A percentile compares a stretch with the other conserved stretches of the same genome.
These are phyloP conservation scores for Blastobasis lacticolella DNA, from an alignment of 2,888 invertebrate genomes.

Conservation along the genomic window DNA sequence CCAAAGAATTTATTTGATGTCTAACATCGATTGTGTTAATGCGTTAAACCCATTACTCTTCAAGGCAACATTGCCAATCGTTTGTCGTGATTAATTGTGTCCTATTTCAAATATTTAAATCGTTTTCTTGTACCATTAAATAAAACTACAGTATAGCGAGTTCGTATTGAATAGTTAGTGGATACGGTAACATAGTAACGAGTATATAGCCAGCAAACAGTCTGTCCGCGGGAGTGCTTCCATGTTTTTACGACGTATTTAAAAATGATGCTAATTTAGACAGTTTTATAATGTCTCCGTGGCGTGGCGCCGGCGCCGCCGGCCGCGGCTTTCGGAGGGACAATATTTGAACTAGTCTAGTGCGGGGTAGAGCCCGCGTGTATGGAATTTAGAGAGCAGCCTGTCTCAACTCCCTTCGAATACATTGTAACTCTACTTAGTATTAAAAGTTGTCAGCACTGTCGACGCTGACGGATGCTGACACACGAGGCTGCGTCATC, in stretches of 20 bases:
- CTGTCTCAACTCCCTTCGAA: too few relatives aligned
- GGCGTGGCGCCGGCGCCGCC: slow-evolving; percentile 30
- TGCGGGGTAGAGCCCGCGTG: not conserved
- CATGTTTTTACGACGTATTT: slow-evolving; percentile 67
- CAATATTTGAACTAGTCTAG: slow-evolving; percentile 43
- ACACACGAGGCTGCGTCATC: too few relatives aligned
- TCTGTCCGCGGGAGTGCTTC: slow-evolving; percentile 73
- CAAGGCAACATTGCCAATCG: too few relatives aligned
- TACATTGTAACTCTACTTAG: too few relatives aligned
- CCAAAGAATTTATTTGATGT: slow-evolving; percentile 11
- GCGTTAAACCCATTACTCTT: slow-evolving; percentile 6
- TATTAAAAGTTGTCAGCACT: too few relatives aligned
- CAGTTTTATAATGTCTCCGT: slow-evolving; percentile 48
- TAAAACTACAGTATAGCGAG: not conserved
- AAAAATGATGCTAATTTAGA: slow-evolving; percentile 46
- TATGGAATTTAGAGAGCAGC: too few relatives aligned
- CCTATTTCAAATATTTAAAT: too few relatives aligned
- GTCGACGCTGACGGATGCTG: too few relatives aligned
- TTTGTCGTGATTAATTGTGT: too few relatives aligned
- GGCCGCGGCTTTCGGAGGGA: slow-evolving; percentile 48
- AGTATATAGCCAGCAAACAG: slow-evolving; percentile 59
- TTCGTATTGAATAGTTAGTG: slow-evolving; percentile 14
- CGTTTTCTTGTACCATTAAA: too few relatives aligned
- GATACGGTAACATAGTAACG: slow-evolving; percentile 16
- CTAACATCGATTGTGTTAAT: slow-evolving; percentile 6